Evolutionary conservation across 1,140 invertebrate genomes (phyloP), one percentile per base, ranked within the genome.

Genomic region (Hermetia illucens): DNA sequence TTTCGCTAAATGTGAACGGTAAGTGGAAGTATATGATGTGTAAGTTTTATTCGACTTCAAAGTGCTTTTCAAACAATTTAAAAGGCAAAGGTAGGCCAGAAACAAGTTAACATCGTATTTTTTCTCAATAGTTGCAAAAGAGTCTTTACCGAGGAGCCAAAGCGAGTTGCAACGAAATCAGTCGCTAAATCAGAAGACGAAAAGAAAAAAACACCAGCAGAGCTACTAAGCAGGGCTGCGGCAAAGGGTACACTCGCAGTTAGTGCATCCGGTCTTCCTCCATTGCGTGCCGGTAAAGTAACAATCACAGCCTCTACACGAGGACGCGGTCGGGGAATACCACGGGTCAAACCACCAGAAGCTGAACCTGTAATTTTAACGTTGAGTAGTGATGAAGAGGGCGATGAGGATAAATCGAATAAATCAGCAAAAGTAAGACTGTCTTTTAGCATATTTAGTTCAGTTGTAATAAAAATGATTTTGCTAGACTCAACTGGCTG

Each of bases 1-100:
- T 53, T 81, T 82, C 52, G 77, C 73, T 50, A 70, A 68, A 32
- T 85, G 81, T 55, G 64, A 74, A 53, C 67, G 79, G 51, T 80
- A 39, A 17, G n/a, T n/a, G n/a, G n/a, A n/a, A n/a, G n/a, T n/a
- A n/a, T n/a, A n/a, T n/a, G n/a, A n/a, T n/a, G n/a, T n/a, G 21
- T 38, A 39, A 3, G 20, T 38, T 29, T 38, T 15, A 39, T 3
- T 38, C 6, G 21, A n/a, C 12, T 21, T 15, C 4, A 3, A 17
- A 16, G 8, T 30, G 4, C 21, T 33, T 34, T 4, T n/a, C n/a
- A n/a, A n/a, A n/a, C n/a, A n/a, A n/a, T n/a, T n/a, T n/a, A n/a
- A n/a, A n/a, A n/a, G n/a, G n/a, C n/a, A n/a, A n/a, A n/a, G n/a
- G n/a, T 4, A 22, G 15, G n/a, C 17, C 4, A 24, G 17, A 5